Evolutionary conservation across 2,888 invertebrate genomes (phyloP).

Genomic region (Pegoplata infirma): DNA sequence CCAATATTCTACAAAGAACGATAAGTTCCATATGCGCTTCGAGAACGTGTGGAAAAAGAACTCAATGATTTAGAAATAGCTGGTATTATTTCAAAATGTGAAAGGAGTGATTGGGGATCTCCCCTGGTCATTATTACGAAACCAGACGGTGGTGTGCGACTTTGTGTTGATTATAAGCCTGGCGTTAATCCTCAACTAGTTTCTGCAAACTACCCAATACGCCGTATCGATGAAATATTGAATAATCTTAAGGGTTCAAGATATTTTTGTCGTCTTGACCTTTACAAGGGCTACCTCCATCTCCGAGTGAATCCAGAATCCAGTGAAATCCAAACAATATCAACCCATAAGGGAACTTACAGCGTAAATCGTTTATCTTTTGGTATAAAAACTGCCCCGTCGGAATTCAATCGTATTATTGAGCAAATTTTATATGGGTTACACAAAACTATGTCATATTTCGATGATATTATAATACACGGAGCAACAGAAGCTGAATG

Average conservation of each 20-base stretch:
- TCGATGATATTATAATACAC: conserved; percentile 52
- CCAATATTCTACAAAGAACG: no score
- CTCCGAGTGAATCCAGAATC: conserved; percentile 37
- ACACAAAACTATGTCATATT: conserved; percentile 55
- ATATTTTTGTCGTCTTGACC: conserved; percentile 45
- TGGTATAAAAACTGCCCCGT: conserved; percentile 47
- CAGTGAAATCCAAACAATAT: conserved; percentile 43
- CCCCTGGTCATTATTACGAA: conserved; percentile 38
- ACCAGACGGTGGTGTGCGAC: conserved; percentile 27
- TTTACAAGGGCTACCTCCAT: conserved; percentile 51
- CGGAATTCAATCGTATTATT: conserved; percentile 57
- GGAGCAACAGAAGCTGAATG: conserved; percentile 51
- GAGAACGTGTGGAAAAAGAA: no score
- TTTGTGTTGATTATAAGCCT: conserved; percentile 42
- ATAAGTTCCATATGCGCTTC: no score
- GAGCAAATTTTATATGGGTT: conserved; percentile 59
- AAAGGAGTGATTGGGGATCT: conserved; percentile 36
- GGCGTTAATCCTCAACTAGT: conserved; percentile 33
- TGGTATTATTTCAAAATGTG: conserved; percentile 40
- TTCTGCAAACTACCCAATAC: conserved; percentile 17
- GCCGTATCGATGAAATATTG: conserved; percentile 45
- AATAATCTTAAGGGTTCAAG: conserved; percentile 31
- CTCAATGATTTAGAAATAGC: conserved; percentile 8
- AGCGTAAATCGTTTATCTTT: conserved; percentile 37
- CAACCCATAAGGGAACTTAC: conserved; percentile 44